A percentile compares a stretch with the other conserved stretches of the same genome.
These are phyloP conservation scores for Cygnus olor DNA, from an alignment of 2,797 vertebrate genomes.

Conservation along the genomic window DNA sequence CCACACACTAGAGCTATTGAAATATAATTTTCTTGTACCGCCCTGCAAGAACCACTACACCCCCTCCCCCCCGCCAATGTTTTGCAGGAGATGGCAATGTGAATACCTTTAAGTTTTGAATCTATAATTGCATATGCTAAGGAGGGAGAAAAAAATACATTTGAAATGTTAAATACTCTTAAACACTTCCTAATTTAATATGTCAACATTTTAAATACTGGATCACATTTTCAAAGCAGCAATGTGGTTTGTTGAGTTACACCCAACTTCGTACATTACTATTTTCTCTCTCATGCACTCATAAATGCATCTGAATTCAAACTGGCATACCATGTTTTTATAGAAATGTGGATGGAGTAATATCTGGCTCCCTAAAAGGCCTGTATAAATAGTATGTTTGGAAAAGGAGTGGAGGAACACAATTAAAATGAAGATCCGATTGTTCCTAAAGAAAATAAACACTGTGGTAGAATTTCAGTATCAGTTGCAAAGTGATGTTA, in stretches of 20 bases:
- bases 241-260: constrained; percentile 41
- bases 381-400: background rate
- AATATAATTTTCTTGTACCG: background rate
- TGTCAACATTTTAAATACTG: constrained; percentile 45
- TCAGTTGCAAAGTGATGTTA: background rate
- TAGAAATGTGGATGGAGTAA: background rate
- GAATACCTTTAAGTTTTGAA: background rate
- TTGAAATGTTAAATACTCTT: constrained; percentile 22
- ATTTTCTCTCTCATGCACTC: background rate
- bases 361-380: background rate
- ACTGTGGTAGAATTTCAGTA: background rate
- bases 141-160: background rate
- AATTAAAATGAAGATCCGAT: background rate
- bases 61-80: background rate
- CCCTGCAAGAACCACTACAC: background rate
- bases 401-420: background rate
- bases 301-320: constrained; percentile 27
- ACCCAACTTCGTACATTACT: background rate
- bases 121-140: constrained; percentile 34
- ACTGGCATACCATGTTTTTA: background rate
- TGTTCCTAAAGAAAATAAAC: constrained; percentile 4
- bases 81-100: background rate
- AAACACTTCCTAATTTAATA: constrained; percentile 22
- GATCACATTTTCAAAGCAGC: constrained; percentile 28
- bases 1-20: background rate